Base-by-base conservation (phyloP, 2,888 invertebrate species). In the Neoscelio sp. region DNA sequence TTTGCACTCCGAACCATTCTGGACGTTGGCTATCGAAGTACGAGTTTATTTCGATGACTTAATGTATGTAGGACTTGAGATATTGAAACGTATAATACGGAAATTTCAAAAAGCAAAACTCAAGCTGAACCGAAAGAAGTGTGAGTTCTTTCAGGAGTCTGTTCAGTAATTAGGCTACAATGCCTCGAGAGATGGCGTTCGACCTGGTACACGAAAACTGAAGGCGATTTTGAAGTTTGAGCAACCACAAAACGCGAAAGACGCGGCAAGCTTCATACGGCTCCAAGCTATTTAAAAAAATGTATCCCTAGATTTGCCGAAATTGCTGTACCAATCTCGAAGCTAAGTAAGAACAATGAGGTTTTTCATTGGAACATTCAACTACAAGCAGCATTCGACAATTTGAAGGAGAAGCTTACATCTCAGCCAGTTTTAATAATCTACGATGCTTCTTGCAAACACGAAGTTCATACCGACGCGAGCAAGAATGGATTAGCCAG, bases 221-320 rank as follows among this genome's bases (percentile, higher is more conserved):
- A 48, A 74, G 2, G 77, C 80, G 0, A 71, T 82, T 1, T 6
- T 1, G 2, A 58, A 68, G n/a, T 76, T 71, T 28, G 30, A 10
- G 12, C 40, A 17, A 6, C 82, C 80, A 1, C 13, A 2, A 0
- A 64, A 78, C 28, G 71, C 79, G 1, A 54, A 71, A 1, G 35
- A 56, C 2, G 38, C 81, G 2, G 20, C 82, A 18, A 73, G 76
- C 48, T 83, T 84, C 20, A 13, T 83, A 6, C 82, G 82, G 2
- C 50, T 82, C 2, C 80, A 0, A 64, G 78, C 5, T 84, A 82
- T 54, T 82, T 82, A 42, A 26, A 82, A 13, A 80, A 76, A 46
- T 83, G 78, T 46, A 52, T 83, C 0, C 65, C 50, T 30, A 56
- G 78, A 6, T 82, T 76, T 17, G 83, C 82, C 0, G 10, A 30